A percentile compares a stretch with the other conserved stretches of the same genome.
These are phyloP conservation scores for Spea hammondii DNA, from an alignment of 2,797 vertebrate genomes.

Conservation along the genomic window DNA sequence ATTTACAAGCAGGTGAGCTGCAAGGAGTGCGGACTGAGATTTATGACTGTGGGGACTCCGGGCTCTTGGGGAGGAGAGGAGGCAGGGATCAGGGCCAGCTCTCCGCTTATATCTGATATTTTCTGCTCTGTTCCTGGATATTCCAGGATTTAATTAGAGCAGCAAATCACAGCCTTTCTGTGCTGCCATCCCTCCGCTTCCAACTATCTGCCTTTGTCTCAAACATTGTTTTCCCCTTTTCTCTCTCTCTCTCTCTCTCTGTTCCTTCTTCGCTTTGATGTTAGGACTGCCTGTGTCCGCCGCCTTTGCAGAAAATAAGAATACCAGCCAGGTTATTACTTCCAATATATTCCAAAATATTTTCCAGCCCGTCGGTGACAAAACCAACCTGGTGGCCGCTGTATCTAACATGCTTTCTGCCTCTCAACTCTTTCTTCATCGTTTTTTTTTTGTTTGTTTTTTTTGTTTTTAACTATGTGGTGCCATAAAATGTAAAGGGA, in stretches of 20 bases:
- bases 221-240: neutral
- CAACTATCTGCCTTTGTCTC: neutral
- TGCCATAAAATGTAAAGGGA: too few relatives aligned
- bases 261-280: neutral
- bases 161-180: constrained; percentile 1
- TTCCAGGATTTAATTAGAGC: constrained; percentile 7
- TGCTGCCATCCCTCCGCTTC: neutral
- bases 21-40: constrained; percentile 32
- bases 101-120: constrained; percentile 11
- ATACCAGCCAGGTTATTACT: too few relatives aligned
- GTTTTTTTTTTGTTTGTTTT: too few relatives aligned
- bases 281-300: too few relatives aligned
- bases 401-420: too few relatives aligned
- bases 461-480: too few relatives aligned
- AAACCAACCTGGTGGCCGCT: too few relatives aligned
- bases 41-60: constrained; percentile 34
- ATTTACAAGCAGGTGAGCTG: constrained; percentile 25
- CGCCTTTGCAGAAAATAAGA: too few relatives aligned
- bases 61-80: neutral
- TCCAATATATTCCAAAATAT: too few relatives aligned
- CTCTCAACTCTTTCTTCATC: too few relatives aligned
- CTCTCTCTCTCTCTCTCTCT: neutral
- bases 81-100: constrained; percentile 18
- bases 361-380: too few relatives aligned
- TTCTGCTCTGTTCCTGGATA: constrained; percentile 15